Percentiles rank a stretch among this genome's conserved stretches.
Conservation (phyloP, 2,797 vertebrate species). For the Spinibarbus caldwelli region DNA sequence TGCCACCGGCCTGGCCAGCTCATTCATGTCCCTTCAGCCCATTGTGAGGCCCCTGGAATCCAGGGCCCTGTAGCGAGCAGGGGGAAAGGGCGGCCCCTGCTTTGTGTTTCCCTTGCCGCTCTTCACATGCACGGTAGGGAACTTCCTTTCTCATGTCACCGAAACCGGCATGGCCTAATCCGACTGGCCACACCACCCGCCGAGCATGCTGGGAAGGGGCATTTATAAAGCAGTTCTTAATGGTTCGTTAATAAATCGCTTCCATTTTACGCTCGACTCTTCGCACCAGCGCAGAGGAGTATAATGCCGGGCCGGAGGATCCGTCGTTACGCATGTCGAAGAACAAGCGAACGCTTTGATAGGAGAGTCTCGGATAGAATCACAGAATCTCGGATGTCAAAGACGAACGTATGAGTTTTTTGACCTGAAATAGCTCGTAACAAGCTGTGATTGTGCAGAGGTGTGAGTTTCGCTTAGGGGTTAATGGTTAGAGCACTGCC, state of each 20-base stretch:
- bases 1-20: slow-evolving; percentile 87
- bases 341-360: slow-evolving; percentile 38
- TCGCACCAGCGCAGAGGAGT: slow-evolving; percentile 74
- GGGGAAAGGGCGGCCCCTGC: slow-evolving; percentile 82
- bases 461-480: slow-evolving; percentile 73
- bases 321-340: slow-evolving; percentile 22
- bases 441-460: slow-evolving; percentile 46
- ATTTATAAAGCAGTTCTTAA: slow-evolving; percentile 84
- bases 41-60: slow-evolving; percentile 83
- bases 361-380: background rate
- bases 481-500: slow-evolving; percentile 58
- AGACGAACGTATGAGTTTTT: slow-evolving; percentile 69
- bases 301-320: slow-evolving; percentile 60
- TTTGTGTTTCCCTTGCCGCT: slow-evolving; percentile 81
- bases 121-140: slow-evolving; percentile 83
- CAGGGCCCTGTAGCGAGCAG: slow-evolving; percentile 81
- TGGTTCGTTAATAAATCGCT: slow-evolving; percentile 88
- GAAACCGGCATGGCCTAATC: slow-evolving; percentile 87
- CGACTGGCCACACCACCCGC: slow-evolving; percentile 75
- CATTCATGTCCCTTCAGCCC: slow-evolving; percentile 87
- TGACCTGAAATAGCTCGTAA: slow-evolving; percentile 65
- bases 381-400: slow-evolving; percentile 28
- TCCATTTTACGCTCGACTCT: slow-evolving; percentile 85
- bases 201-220: slow-evolving; percentile 83
- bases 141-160: slow-evolving; percentile 88